Base-by-base conservation (phyloP, 2,797 vertebrate genomes). In the Holocentrus rufus region DNA sequence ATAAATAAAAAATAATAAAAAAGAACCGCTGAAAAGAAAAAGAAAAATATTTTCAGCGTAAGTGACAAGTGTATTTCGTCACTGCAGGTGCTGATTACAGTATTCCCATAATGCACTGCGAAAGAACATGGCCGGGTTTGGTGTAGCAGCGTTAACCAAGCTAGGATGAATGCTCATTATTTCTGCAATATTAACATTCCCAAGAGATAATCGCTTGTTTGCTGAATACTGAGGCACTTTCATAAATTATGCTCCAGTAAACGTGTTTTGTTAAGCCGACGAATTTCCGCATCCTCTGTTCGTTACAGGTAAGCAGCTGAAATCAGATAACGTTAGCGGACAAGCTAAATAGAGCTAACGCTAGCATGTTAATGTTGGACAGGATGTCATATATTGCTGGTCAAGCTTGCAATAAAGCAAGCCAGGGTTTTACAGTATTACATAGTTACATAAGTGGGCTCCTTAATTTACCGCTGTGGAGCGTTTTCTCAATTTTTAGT, bases 51-150 rank as follows among this genome's bases (percentile, higher is more conserved):
- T 42, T 49, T 49, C 7, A 49, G 6, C 7, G 7, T n/a, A 27
- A 1, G 6, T n/a, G 17, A 49, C n/a, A 18, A 23, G 10, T 53
- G 50, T 17, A 6, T 17, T 42, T 46, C 15, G 44, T 15, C 15
- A 46, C 15, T 17, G 1, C 4, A 1, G 39, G 7, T 22, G 20
- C 17, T 53, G 46, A 30, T 11, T 55, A 0, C 6, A 3, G 1
- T 9, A 0, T 34, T 76, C 90, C 91, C 92, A 90, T 17, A 72
- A 85, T 91, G 78, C 92, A 89, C 52, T 73, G 85, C 85, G 79
- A 27, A 69, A 67, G 8, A 92, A 78, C 71, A 93, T 93, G 93
- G 92, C 84, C 10, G 91, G 62, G 60, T 18, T 31, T 54, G 23
- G 9, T 1, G 34, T 56, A 65, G 39, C 58, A 64, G 61, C 50